A percentile compares a stretch with the other conserved stretches of the same genome.
Conservation (phyloP, 2,888 invertebrate genomes). For the Allolobophora icterica region DNA sequence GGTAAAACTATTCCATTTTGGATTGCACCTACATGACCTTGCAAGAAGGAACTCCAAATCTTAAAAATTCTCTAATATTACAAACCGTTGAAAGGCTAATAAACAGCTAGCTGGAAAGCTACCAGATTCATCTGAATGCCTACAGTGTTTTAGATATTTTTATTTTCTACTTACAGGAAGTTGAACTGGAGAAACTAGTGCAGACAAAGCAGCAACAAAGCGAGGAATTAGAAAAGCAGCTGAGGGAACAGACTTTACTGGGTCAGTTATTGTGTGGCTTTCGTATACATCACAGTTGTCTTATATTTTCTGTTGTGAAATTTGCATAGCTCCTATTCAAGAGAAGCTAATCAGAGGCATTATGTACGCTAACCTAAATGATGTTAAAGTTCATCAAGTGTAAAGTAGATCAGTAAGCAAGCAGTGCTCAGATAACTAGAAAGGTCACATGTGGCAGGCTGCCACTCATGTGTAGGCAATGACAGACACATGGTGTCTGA, state of each 20-base stretch:
- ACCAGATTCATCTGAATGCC: background rate
- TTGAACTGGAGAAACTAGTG: background rate
- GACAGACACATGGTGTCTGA: no score
- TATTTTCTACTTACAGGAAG: conserved; percentile 7
- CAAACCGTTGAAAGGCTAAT: background rate
- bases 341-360: no score
- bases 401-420: no score
- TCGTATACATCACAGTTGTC: no score
- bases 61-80: background rate
- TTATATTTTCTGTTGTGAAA: no score
- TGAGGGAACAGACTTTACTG: background rate
- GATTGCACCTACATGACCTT: background rate
- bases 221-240: background rate
- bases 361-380: no score
- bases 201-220: background rate
- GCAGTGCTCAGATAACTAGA: no score
- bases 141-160: background rate
- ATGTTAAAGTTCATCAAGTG: no score
- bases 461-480: no score
- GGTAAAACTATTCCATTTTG: background rate
- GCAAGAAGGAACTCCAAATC: background rate
- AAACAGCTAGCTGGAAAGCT: background rate
- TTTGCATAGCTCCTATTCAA: no score
- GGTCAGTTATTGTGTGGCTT: background rate
- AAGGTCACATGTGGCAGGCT: no score